Conservation (phyloP, 2,797 vertebrate species). For the Pipistrellus pygmaeus region DNA sequence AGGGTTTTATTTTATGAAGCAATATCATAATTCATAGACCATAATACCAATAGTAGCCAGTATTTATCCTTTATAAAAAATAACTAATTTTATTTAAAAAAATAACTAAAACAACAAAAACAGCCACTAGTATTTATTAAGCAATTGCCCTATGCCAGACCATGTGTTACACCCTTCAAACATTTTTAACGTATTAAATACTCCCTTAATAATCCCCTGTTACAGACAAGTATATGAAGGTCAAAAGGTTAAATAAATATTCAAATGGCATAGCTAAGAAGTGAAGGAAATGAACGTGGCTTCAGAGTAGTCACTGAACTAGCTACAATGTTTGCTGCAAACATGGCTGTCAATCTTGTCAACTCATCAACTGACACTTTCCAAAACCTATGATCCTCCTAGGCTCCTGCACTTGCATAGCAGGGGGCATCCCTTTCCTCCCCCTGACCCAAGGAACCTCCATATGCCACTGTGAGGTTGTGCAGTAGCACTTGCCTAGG, state of each 20-base stretch:
- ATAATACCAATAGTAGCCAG: neutral
- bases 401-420: neutral
- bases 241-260: neutral
- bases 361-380: neutral
- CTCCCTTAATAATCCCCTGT: neutral
- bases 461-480: neutral
- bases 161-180: neutral
- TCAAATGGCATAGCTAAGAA: neutral
- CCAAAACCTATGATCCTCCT: neutral
- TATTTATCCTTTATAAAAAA: neutral
- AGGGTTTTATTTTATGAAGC: neutral
- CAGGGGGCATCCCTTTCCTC: too few relatives aligned
- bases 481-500: neutral
- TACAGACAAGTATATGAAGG: neutral
- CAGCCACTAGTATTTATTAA: neutral
- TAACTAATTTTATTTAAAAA: neutral
- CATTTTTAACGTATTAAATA: neutral
- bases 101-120: neutral
- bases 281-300: too few relatives aligned
- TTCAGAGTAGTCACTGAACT: neutral
- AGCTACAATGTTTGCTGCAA: neutral
- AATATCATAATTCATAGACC: neutral
- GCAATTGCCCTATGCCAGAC: neutral
- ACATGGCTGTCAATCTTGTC: neutral
- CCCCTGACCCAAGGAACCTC: too few relatives aligned